Conservation (phyloP, 2,113 vertebrate species). For the Hippocampus comes region DNA sequence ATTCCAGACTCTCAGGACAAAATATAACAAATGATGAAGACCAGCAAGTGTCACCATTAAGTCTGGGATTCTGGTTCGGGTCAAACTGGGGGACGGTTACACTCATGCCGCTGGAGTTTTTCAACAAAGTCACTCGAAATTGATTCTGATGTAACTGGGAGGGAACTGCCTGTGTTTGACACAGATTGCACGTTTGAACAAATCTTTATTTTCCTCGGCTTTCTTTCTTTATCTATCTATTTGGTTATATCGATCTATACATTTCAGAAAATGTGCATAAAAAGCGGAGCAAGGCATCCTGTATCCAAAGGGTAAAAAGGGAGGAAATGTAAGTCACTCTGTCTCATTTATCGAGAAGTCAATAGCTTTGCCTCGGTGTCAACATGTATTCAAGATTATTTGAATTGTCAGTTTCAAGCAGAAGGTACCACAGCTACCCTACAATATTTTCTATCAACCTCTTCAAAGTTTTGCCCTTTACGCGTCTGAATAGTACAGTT, state of each 20-base stretch:
- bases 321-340: neutral
- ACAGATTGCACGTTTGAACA: neutral
- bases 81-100: constrained; percentile 29
- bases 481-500: constrained; percentile 57
- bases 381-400: constrained; percentile 53
- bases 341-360: neutral
- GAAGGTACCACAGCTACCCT: constrained; percentile 12
- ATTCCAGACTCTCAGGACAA: constrained; percentile 23
- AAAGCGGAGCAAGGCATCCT: neutral
- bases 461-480: constrained; percentile 47
- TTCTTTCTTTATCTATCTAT: neutral
- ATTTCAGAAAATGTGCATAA: neutral
- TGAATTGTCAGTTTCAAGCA: constrained; percentile 33
- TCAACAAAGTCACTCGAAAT: constrained; percentile 17
- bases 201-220: neutral
- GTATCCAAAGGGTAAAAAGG: neutral
- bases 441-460: constrained; percentile 27
- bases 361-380: neutral
- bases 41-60: constrained; percentile 24
- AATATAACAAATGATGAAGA: constrained; percentile 31
- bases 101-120: constrained; percentile 29
- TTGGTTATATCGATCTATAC: neutral
- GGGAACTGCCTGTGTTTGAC: constrained; percentile 8
- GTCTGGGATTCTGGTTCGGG: constrained; percentile 32
- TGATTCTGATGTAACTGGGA: constrained; percentile 2